Evolutionary conservation across 1,140 invertebrate species (phyloP), one percentile per base, ranked within the genome.

Genomic region (Hesperophylax magnus): DNA sequence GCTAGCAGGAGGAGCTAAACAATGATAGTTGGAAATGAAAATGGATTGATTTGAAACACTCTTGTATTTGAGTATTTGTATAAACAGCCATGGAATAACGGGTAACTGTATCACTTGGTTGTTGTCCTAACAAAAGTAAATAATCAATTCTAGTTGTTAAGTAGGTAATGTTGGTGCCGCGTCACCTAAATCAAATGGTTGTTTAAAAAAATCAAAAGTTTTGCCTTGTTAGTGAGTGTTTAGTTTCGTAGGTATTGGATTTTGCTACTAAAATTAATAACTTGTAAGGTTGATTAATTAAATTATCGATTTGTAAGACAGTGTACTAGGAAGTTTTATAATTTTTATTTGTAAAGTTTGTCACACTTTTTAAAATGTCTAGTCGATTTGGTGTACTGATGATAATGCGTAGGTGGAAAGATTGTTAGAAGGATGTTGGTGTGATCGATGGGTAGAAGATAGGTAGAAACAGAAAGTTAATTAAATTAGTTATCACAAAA

Each of bases 131-230:
- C 31, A 71, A 53, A 71, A 52, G 3, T 71, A 71, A 20, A 52
- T 71, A 71, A 71, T 71, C 67, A 71, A 71, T 71, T 71, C 67
- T 71, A 71, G 67, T 20, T 11, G 3, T 47, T 71, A 71, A 79
- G 77, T 74, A 78, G 63, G 47, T 56, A 76, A 77, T 65, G 82
- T 20, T 67, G 60, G 74, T 61, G 22, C 69, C 24, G 52, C 52
- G 58, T 63, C 77, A 78, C 79, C 80, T n/a, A 60, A 47, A 84
- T 84, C 82, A 84, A 76, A 84, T 84, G 82, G 82, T 84, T 84
- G 82, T 84, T 84, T 84, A 81, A 81, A 84, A 80, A 81, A 84
- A 83, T 79, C 77, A 74, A 81, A 84, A 84, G 77, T 84, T 84
- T 84, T 84, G 82, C 82, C 82, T 84, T 84, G 82, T 79, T 84